Conservation (phyloP, 2,797 vertebrate species). For the Pelobates cultripes region DNA sequence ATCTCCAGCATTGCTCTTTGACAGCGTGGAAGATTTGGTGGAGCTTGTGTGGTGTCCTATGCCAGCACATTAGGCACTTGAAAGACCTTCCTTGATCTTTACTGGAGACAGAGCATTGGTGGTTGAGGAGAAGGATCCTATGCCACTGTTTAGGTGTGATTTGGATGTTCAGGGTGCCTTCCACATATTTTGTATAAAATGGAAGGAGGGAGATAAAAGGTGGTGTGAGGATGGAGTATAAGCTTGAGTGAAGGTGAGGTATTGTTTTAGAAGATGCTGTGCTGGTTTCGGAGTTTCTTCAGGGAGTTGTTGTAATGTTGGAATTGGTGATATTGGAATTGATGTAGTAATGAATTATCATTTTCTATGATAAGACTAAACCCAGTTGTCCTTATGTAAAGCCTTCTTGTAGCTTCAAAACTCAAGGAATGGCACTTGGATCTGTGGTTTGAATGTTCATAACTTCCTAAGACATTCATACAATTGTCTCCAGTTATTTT, state of each 20-base stretch:
- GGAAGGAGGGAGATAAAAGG: background rate
- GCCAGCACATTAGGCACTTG: background rate
- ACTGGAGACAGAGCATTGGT: background rate
- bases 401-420: background rate
- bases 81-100: background rate
- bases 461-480: background rate
- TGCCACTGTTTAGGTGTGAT: background rate
- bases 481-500: background rate
- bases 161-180: background rate
- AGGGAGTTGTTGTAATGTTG: background rate
- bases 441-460: conserved; percentile 3
- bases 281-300: background rate
- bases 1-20: background rate
- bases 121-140: background rate
- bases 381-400: background rate
- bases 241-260: background rate
- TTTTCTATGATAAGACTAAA: background rate
- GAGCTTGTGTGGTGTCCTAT: background rate
- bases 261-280: background rate
- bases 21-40: background rate
- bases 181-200: background rate
- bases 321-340: background rate
- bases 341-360: background rate
- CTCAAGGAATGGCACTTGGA: background rate
- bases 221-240: background rate